Conservation (phyloP, 2,888 invertebrate species). For the Vannuccia rotundouncinata region DNA sequence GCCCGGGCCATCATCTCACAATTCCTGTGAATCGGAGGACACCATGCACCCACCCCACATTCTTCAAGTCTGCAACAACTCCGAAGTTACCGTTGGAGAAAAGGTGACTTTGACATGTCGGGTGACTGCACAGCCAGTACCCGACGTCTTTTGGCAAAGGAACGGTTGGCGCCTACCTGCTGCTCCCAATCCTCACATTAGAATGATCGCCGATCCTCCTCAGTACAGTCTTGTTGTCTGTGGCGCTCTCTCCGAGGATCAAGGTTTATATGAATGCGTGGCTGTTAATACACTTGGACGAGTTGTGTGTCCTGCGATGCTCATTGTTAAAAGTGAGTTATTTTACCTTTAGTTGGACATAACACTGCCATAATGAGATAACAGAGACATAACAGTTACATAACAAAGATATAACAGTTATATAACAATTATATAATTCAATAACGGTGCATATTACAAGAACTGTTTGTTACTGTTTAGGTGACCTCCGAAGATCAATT, state of each 20-base stretch:
- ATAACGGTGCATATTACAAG: too few species aligned
- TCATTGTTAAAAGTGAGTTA: conserved; percentile 2
- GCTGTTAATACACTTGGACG: conserved; percentile 50
- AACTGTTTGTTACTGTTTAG: background rate
- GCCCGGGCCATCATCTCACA: too few species aligned
- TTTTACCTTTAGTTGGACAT: too few species aligned
- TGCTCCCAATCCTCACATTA: background rate
- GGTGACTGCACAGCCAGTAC: conserved; percentile 52
- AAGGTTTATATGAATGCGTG: conserved; percentile 54
- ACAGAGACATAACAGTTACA: too few species aligned
- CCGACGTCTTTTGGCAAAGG: conserved; percentile 53
- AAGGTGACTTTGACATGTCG: conserved; percentile 42
- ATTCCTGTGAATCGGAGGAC: too few species aligned
- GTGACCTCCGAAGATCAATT: background rate
- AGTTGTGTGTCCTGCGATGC: background rate
- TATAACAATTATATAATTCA: too few species aligned
- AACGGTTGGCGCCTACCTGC: conserved; percentile 44
- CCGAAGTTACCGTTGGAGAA: background rate
- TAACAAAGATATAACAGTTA: too few species aligned
- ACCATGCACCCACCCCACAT: background rate
- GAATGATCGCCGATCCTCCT: background rate
- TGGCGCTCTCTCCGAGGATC: conserved; percentile 48
- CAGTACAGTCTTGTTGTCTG: background rate
- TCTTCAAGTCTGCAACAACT: background rate
- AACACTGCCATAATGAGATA: too few species aligned